Conservation (phyloP, 1,140 invertebrate species). For the Papilio polytes region DNA sequence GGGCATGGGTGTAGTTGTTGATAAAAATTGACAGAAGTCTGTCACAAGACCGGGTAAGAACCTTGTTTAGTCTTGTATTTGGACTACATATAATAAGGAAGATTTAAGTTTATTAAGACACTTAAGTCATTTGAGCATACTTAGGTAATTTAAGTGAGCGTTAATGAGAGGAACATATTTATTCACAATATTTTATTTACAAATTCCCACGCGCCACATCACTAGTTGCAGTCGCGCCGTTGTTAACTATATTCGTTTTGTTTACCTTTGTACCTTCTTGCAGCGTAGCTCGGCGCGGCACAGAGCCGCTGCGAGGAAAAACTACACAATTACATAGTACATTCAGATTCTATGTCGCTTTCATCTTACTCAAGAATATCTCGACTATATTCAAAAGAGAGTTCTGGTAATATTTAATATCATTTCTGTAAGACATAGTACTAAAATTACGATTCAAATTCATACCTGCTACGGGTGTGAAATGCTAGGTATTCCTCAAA, state of each 20-base stretch:
- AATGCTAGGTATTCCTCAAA: neutral
- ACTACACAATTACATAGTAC: neutral
- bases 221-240: constrained; percentile 18
- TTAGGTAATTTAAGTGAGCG: neutral
- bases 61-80: no score
- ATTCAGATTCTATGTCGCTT: constrained; percentile 11
- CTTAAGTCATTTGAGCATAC: no score
- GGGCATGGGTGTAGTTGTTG: no score
- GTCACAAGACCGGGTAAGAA: no score
- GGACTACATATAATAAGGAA: no score
- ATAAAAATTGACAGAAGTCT: no score
- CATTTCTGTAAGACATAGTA: neutral
- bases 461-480: neutral
- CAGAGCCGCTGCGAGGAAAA: neutral
- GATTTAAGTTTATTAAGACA: no score
- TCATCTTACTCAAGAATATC: neutral
- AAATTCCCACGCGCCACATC: neutral
- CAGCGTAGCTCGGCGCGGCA: neutral
- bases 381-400: neutral
- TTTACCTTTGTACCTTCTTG: constrained; percentile 38
- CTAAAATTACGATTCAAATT: no score
- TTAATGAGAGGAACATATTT: neutral
- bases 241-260: constrained; percentile 39
- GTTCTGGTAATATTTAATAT: neutral
- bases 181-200: neutral